Percentiles rank a stretch among this genome's conserved stretches.
phyloP scores from a whole-genome alignment of 2,113 vertebrate species.

The Hypomesus transpacificus region DNA sequence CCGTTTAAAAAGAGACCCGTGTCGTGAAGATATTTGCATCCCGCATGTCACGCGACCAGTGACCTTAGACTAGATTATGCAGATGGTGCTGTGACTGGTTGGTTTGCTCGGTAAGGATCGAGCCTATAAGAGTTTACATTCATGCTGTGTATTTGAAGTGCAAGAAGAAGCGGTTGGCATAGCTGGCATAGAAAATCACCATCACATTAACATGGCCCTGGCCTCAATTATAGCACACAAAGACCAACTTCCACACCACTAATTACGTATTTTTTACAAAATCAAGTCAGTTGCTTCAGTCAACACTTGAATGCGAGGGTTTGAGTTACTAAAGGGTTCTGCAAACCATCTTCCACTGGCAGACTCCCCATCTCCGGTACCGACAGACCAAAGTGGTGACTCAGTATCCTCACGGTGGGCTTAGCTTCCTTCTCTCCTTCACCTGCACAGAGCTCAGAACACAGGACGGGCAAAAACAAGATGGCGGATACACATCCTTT shows the following conservation, averaged over 20 bases:
- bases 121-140: conserved; percentile 49
- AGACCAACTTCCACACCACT: neutral
- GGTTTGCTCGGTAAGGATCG: conserved; percentile 21
- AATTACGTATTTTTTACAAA: conserved; percentile 47
- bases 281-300: neutral
- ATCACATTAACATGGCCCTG: conserved; percentile 8
- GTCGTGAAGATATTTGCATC: conserved; percentile 32
- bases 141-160: conserved; percentile 41
- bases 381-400: conserved; percentile 17
- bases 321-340: conserved; percentile 38
- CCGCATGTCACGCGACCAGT: conserved; percentile 10
- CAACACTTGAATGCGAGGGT: conserved; percentile 8
- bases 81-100: conserved; percentile 42
- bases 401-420: neutral
- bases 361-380: conserved; percentile 6
- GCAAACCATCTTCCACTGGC: neutral
- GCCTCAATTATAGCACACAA: conserved; percentile 27
- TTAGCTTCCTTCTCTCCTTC: no score
- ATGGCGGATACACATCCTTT: no score
- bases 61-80: conserved; percentile 39
- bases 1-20: conserved; percentile 37
- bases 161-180: conserved; percentile 34
- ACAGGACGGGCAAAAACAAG: no score
- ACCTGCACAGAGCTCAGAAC: no score
- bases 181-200: conserved; percentile 13